A percentile compares a stretch with the other conserved stretches of the same genome.
Evolutionary conservation across 1,140 invertebrate genomes (phyloP).

Genomic region (Paraescarpia echinospica): DNA sequence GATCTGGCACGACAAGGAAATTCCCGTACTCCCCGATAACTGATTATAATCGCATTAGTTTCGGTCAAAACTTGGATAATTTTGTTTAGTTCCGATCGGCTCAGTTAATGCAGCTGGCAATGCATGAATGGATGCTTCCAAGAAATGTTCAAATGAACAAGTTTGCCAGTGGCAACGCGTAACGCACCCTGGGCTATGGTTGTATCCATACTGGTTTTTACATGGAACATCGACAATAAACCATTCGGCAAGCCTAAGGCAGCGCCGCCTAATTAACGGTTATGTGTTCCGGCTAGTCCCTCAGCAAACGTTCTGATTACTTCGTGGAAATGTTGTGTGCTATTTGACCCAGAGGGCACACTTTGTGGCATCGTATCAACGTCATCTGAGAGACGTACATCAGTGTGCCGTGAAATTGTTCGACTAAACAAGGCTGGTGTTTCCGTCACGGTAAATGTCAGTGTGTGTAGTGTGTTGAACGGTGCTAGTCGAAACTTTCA

Average conservation of each 20-base stretch:
- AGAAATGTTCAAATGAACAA: neutral
- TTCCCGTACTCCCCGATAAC: no score
- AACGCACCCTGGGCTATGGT: neutral
- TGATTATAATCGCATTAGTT: no score
- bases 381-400: neutral
- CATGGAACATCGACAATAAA: neutral
- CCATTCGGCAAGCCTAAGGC: neutral
- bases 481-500: neutral
- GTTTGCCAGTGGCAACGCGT: neutral
- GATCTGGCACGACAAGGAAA: no score
- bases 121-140: neutral
- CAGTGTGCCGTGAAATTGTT: neutral
- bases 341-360: neutral
- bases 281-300: neutral
- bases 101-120: no score
- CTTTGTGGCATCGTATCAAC: neutral
- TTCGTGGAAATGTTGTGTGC: neutral
- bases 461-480: neutral
- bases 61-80: no score
- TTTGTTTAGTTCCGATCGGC: no score
- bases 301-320: neutral
- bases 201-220: neutral
- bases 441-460: neutral
- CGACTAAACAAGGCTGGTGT: neutral
- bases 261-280: neutral